These are phyloP conservation scores for Brachypalpus laphriformis DNA, from an alignment of 2,888 invertebrate genomes.

Conservation along the genomic window DNA sequence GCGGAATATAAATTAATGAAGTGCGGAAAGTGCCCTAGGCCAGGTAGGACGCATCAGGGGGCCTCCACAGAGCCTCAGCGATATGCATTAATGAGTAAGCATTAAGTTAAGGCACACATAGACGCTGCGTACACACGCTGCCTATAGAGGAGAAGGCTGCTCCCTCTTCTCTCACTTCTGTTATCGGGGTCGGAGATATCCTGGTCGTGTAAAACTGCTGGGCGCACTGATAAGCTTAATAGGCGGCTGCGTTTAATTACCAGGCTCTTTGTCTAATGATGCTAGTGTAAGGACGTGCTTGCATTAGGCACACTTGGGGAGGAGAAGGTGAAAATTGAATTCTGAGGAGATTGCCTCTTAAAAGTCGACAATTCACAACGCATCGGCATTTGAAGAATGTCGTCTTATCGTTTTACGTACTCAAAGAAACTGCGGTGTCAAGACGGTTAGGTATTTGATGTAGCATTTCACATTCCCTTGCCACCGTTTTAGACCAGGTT, in stretches of 20 bases:
- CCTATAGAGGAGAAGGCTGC: slow-evolving; percentile 8
- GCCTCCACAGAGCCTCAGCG: neutral
- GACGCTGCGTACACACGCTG: slow-evolving; percentile 18
- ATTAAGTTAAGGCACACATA: slow-evolving; percentile 38
- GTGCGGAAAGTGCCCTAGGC: slow-evolving; percentile 69
- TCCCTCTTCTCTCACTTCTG: neutral
- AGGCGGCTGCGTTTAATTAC: slow-evolving; percentile 70
- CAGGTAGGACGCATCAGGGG: neutral
- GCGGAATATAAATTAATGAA: slow-evolving; percentile 74
- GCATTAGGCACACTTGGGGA: no score
- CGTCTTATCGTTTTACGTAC: no score
- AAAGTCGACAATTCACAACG: neutral
- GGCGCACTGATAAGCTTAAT: slow-evolving; percentile 54
- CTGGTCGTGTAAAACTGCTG: slow-evolving; percentile 55
- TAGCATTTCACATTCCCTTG: no score
- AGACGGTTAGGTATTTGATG: no score
- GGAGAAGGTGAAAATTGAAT: neutral
- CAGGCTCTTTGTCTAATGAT: slow-evolving; percentile 45
- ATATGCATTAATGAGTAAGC: slow-evolving; percentile 72
- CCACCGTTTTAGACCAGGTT: no score
- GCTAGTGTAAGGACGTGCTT: neutral
- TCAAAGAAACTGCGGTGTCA: no score
- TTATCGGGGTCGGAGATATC: slow-evolving; percentile 58
- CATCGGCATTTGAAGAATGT: neutral
- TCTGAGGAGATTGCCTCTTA: neutral